Conservation (phyloP, 2,888 invertebrate species). For the Drosophila incognita region DNA sequence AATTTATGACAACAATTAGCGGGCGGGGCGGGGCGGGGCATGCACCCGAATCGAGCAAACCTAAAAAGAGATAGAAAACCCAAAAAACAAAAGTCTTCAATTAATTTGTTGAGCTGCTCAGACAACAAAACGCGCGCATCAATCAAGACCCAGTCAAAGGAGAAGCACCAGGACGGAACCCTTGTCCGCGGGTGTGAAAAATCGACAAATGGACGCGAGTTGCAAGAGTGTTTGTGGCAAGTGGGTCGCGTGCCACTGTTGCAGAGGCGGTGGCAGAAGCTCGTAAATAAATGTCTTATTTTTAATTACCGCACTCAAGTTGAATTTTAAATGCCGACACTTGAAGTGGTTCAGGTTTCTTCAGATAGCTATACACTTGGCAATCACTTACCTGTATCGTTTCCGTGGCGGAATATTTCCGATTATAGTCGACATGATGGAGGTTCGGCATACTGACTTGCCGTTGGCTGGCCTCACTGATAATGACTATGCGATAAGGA, state of each 20-base stretch:
- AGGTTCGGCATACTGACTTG: conserved; percentile 81
- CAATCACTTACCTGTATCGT: conserved; percentile 85
- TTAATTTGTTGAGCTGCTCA: conserved; percentile 70
- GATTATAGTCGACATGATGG: conserved; percentile 85
- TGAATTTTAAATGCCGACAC: conserved; percentile 56
- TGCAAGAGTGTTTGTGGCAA: neutral
- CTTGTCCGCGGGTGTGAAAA: conserved; percentile 49
- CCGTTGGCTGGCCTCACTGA: conserved; percentile 34
- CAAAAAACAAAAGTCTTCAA: conserved; percentile 60
- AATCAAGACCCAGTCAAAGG: conserved; percentile 59
- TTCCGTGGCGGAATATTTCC: conserved; percentile 85
- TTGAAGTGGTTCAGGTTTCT: conserved; percentile 7
- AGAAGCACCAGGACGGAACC: conserved; percentile 9
- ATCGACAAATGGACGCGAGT: conserved; percentile 32
- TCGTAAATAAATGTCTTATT: conserved; percentile 76
- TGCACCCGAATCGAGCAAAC: conserved; percentile 9
- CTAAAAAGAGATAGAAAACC: conserved; percentile 3
- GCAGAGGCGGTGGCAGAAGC: conserved; percentile 21
- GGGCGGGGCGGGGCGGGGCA: conserved; percentile 43
- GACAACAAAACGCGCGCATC: conserved; percentile 66
- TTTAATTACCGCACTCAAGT: conserved; percentile 76
- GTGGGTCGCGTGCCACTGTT: conserved; percentile 70
- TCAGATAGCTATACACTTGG: neutral
- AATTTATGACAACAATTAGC: conserved; percentile 77
- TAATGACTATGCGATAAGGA: conserved; percentile 64